Percentiles rank a stretch among this genome's conserved stretches.
These are phyloP conservation scores for Thymelicus lineola DNA, from an alignment of 2,888 invertebrate genomes.

Conservation along the genomic window DNA sequence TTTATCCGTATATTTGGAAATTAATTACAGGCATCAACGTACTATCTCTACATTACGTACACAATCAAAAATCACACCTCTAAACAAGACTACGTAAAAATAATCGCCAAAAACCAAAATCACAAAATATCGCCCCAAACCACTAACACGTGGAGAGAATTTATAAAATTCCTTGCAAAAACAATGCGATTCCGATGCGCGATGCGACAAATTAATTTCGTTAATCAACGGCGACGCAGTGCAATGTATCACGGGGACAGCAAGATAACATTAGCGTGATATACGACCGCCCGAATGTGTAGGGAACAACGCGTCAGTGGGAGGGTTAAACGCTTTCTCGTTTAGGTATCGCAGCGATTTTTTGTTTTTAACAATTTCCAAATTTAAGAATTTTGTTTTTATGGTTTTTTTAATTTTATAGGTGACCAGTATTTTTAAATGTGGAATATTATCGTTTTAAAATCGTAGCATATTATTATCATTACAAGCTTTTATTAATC, in stretches of 20 bases:
- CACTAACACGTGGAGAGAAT: conserved; percentile 30
- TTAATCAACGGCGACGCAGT: conserved; percentile 74
- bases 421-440: too few relatives aligned
- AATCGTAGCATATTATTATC: too few relatives aligned
- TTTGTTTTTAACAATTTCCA: conserved; percentile 1
- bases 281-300: conserved; percentile 68
- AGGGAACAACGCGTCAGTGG: conserved; percentile 55
- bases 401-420: too few relatives aligned
- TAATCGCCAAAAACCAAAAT: conserved; percentile 20
- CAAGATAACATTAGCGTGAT: conserved; percentile 79
- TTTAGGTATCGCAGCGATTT: conserved; percentile 14
- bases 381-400: conserved; percentile 2
- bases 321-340: conserved; percentile 41
- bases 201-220: conserved; percentile 80
- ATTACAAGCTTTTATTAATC: too few relatives aligned
- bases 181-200: conserved; percentile 51
- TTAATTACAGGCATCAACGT: too few relatives aligned
- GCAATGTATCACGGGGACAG: conserved; percentile 80
- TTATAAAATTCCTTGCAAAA: conserved; percentile 42
- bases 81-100: conserved; percentile 32
- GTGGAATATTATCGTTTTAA: too few relatives aligned
- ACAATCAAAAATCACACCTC: conserved; percentile 26
- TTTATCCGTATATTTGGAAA: too few relatives aligned
- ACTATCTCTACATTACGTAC: too few relatives aligned
- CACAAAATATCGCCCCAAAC: conserved; percentile 15